Percentiles rank a stretch among this genome's conserved stretches.
Conservation (phyloP, 1,140 invertebrate species). For the Anthonomus grandis region DNA sequence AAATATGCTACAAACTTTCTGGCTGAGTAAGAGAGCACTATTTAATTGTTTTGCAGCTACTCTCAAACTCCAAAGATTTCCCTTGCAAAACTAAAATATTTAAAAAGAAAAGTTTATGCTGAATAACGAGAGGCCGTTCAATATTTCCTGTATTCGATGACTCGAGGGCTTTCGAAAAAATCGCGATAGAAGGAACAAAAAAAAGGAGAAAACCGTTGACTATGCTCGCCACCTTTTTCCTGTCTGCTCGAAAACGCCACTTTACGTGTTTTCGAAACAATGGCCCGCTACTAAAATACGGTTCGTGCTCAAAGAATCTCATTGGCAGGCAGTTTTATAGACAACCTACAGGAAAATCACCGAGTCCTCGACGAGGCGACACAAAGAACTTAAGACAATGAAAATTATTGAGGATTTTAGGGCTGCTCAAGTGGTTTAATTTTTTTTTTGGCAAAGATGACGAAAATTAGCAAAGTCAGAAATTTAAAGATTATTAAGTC, state of each 20-base stretch:
- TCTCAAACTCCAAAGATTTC: neutral
- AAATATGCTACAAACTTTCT: too few species aligned
- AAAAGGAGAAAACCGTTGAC: too few species aligned
- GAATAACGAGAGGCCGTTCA: neutral
- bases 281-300: slow-evolving; percentile 1
- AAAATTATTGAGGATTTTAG: too few species aligned
- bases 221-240: slow-evolving; percentile 1
- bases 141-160: slow-evolving; percentile 1
- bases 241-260: neutral
- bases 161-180: neutral
- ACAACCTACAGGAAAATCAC: too few species aligned
- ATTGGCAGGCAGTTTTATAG: slow-evolving; percentile 1
- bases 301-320: neutral
- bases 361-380: too few species aligned
- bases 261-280: slow-evolving; percentile 3
- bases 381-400: too few species aligned
- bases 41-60: too few species aligned
- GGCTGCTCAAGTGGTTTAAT: too few species aligned
- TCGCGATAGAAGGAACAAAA: neutral
- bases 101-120: neutral
- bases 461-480: too few species aligned
- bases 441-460: too few species aligned
- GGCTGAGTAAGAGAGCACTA: too few species aligned
- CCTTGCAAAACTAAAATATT: neutral
- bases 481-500: too few species aligned